Evolutionary conservation across 2,113 vertebrate species (phyloP), one percentile per base, ranked within the genome.

Genomic region (Leptodactylus fuscus): DNA sequence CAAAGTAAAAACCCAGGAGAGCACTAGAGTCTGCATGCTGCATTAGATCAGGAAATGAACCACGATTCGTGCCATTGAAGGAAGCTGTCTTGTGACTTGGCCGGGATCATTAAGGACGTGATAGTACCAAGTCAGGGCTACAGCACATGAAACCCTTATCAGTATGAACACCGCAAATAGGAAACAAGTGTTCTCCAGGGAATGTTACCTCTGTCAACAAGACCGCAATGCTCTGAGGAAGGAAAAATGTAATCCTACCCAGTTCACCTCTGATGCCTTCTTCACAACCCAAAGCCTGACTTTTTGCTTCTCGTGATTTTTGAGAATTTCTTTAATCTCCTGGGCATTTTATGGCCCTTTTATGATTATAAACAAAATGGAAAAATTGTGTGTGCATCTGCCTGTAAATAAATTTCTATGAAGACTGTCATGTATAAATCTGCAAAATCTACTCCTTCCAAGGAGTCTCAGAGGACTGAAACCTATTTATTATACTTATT

Each of bases 201-300:
- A n/a, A n/a, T n/a, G n/a, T n/a, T n/a, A n/a, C n/a, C n/a, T n/a
- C 7, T 3, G 55, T 29, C 32, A n/a, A 22, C 76, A 55, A 38
- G 51, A 79, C 27, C 9, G 20, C 6, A 62, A 29, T 62, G 55
- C 18, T 65, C n/a, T 46, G 18, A 65, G 15, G 22, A 24, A 46
- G 58, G 12, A 49, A 13, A 77, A 76, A 32, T 62, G 44, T 27
- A 69, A 78, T 38, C n/a, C 71, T 46, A 20, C 12, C 60, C 29
- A 81, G 44, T n/a, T 79, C 75, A 85, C 83, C 83, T 71, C 67
- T 85, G 83, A 71, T 85, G 83, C 83, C 83, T 85, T 85, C 74
- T 62, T 49, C 53, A 48, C 53, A 46, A 75, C 70, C 53, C 51
- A 32, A 75, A 83, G 71, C 44, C 82, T 62, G 53, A 60, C 38